Base-by-base conservation (phyloP, 2,888 invertebrate species). In the Cancer borealis region DNA sequence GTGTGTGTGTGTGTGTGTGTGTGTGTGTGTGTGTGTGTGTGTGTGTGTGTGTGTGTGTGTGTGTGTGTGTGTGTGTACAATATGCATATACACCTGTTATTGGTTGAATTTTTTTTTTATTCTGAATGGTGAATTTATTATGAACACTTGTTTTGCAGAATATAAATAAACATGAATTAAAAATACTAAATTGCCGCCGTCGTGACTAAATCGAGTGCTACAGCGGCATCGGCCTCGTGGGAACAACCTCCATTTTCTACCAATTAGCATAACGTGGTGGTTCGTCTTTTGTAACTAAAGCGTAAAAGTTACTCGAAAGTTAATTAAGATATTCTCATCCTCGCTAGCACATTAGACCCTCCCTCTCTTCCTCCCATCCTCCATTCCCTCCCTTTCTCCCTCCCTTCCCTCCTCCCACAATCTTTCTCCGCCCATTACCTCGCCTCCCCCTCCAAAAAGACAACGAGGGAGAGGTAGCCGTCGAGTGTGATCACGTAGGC, bases 281-380 rank as follows among this genome's bases (percentile, higher is more conserved):
- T 88, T 46, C 46, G 46, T 47, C 47, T 46, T 88, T 88, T 46
- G 47, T 45, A 88, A 88, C 46, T 88, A n/a, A 88, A 46, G 47
- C 21, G 88, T 45, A 88, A 47, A 47, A 46, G 46, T 88, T 47
- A 47, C n/a, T 46, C 17, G 46, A 46, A 88, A 47, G 79, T 30
- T 79, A 79, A 79, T 79, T 79, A 79, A 79, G 79, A 79, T 79
- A 79, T 79, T 79, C 79, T 30, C 30, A 26, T 26, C 39, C 91
- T 66, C n/a, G 39, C 6, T 8, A 8, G 79, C 3, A 12, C 30
- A 21, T 30, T 79, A 79, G 14, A 12, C 30, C 79, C 10, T 10
- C 79, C 79, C 10, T 10, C 10, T 30, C 79, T 10, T 10, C 79
- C 30, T 12, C 30, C n/a, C 30, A 6, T 10, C 79, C 17, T 10